Percentiles rank a stretch among this genome's conserved stretches.
Conservation (phyloP, 2,113 vertebrate genomes). For the Plecotus auritus region DNA sequence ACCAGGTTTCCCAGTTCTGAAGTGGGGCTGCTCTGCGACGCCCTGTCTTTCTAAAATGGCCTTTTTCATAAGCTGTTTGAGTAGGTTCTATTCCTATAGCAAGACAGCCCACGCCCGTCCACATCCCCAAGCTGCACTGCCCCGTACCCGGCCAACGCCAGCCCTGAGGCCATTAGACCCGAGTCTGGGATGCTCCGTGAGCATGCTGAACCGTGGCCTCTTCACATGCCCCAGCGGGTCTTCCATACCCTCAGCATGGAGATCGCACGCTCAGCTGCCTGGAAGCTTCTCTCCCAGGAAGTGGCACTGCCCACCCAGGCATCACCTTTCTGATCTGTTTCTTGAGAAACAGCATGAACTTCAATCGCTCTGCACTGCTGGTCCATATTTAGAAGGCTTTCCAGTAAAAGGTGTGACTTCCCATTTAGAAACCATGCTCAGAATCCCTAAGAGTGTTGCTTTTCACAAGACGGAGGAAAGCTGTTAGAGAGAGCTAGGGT, state of each 20-base stretch:
- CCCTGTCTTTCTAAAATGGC: neutral
- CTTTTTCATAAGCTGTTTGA: neutral
- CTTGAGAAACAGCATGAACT: conserved; percentile 10
- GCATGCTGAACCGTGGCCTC: neutral
- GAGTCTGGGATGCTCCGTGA: neutral
- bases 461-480: conserved; percentile 50
- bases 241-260: neutral
- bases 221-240: neutral
- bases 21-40: neutral
- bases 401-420: conserved; percentile 67
- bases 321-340: neutral
- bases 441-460: conserved; percentile 47
- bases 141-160: neutral
- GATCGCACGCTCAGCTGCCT: neutral
- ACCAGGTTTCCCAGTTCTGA: neutral
- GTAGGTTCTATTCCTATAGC: neutral
- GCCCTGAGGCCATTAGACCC: neutral
- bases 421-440: conserved; percentile 56
- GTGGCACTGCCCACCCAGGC: neutral
- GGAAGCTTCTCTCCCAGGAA: neutral
- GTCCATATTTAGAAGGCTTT: conserved; percentile 49
- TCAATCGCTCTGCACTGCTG: neutral
- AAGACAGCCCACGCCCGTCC: neutral
- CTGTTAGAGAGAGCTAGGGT: neutral
- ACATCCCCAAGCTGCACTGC: neutral